phyloP scores from a whole-genome alignment of 1,140 invertebrate genomes.

The Pteromalus puparum region DNA sequence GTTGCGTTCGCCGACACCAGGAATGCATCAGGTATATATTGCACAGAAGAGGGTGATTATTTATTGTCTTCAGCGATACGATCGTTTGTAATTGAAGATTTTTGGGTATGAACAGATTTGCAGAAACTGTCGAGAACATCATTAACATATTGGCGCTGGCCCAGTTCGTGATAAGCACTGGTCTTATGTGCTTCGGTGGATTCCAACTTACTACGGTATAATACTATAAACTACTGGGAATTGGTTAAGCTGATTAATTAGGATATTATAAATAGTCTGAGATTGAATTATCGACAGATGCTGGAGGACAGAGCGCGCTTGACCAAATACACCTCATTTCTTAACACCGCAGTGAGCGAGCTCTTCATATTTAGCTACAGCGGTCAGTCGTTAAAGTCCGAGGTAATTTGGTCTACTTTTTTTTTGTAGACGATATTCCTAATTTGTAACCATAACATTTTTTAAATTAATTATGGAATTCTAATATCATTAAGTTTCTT shows the following conservation, averaged over 20 bases:
- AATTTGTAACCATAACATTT: too few relatives aligned
- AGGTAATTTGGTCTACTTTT: conserved; percentile 53
- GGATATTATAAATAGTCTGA: conserved; percentile 11
- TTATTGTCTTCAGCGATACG: not conserved
- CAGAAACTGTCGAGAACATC: conserved; percentile 62
- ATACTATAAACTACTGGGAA: not conserved
- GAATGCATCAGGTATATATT: conserved; percentile 60
- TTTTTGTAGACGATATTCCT: not conserved
- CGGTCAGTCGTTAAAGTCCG: conserved; percentile 60
- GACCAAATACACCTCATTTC: conserved; percentile 57
- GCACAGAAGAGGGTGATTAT: not conserved
- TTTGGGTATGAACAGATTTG: conserved; percentile 59
- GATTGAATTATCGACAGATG: conserved; percentile 56
- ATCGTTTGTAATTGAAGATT: not conserved
- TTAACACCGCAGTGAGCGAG: conserved; percentile 62
- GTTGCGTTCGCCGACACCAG: conserved; percentile 60
- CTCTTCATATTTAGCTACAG: conserved; percentile 67
- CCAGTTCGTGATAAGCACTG: conserved; percentile 62
- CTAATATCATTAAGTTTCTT: too few relatives aligned
- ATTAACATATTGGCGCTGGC: conserved; percentile 64
- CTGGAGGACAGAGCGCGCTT: conserved; percentile 55
- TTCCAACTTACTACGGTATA: conserved; percentile 65
- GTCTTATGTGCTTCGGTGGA: conserved; percentile 62
- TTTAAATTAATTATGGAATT: too few relatives aligned
- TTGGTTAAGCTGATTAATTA: too few relatives aligned